Evolutionary conservation across 2,888 invertebrate genomes (phyloP).

Genomic region (Dioctria linearis): DNA sequence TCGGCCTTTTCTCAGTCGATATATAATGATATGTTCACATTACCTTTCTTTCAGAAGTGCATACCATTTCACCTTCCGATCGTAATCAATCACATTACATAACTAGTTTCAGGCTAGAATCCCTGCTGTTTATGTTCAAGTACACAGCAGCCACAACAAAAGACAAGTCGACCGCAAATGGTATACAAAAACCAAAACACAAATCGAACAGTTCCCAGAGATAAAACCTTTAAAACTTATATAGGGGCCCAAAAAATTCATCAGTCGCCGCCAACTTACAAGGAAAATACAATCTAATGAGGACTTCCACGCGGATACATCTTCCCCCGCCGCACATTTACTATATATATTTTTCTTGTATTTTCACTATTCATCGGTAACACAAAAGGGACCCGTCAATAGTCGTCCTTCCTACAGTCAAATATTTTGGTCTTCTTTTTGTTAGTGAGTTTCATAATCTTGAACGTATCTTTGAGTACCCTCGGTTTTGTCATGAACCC

Average conservation of each 20-base stretch:
- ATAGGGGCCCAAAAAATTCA: slow-evolving; percentile 20
- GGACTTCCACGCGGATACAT: slow-evolving; percentile 49
- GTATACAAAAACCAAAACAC: slow-evolving; percentile 1
- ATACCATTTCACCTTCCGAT: neutral
- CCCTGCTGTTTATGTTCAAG: slow-evolving; percentile 51
- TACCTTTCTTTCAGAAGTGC: neutral
- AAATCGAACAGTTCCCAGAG: slow-evolving; percentile 33
- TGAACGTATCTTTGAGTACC: slow-evolving; percentile 49
- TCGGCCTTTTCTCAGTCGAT: too few relatives aligned
- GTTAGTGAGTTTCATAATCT: slow-evolving; percentile 25
- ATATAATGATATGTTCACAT: neutral
- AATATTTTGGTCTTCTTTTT: slow-evolving; percentile 1
- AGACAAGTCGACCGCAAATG: slow-evolving; percentile 33
- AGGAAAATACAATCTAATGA: slow-evolving; percentile 43
- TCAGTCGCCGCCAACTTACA: slow-evolving; percentile 11
- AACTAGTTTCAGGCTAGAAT: slow-evolving; percentile 31
- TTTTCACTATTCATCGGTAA: slow-evolving; percentile 15
- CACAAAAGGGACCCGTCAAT: slow-evolving; percentile 41
- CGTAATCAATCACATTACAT: slow-evolving; percentile 42
- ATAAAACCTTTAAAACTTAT: slow-evolving; percentile 2
- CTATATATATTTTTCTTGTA: slow-evolving; percentile 16
- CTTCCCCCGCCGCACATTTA: slow-evolving; percentile 35
- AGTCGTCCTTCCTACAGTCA: neutral
- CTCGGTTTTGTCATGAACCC: slow-evolving; percentile 54
- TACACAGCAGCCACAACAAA: slow-evolving; percentile 42